phyloP scores from a whole-genome alignment of 2,888 invertebrate species.

The Platypus cylindrus region DNA sequence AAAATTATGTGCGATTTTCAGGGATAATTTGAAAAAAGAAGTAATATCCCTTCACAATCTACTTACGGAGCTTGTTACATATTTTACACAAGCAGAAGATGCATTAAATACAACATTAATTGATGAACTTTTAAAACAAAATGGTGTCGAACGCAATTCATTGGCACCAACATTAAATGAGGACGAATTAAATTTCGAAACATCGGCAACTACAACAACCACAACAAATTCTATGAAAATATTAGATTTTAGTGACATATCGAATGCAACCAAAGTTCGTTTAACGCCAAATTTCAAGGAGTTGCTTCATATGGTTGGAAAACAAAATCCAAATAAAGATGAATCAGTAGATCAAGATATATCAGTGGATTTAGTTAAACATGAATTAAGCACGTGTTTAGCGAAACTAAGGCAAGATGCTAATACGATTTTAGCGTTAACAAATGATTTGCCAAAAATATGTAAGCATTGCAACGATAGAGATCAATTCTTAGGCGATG shows the following conservation, averaged over 20 bases:
- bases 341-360: constrained; percentile 30
- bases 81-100: constrained; percentile 63
- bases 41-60: constrained; percentile 52
- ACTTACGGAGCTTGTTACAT: constrained; percentile 56
- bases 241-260: constrained; percentile 14
- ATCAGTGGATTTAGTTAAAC: constrained; percentile 45
- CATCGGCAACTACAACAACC: constrained; percentile 17
- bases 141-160: constrained; percentile 24
- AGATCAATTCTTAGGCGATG: too few relatives aligned
- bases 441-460: constrained; percentile 19
- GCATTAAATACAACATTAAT: constrained; percentile 65
- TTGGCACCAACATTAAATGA: constrained; percentile 23
- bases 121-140: constrained; percentile 44
- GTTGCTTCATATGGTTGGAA: constrained; percentile 48
- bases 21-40: constrained; percentile 54
- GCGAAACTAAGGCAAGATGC: constrained; percentile 56
- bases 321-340: constrained; percentile 43
- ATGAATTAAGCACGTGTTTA: constrained; percentile 53
- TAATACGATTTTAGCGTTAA: constrained; percentile 53
- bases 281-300: constrained; percentile 57
- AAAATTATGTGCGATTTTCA: constrained; percentile 22
- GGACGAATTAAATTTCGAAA: constrained; percentile 21
- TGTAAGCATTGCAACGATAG: too few relatives aligned
- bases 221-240: constrained; percentile 20
- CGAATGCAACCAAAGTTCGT: constrained; percentile 41